Conservation (phyloP, 1,140 invertebrate species). For the Pentalonia nigronervosa region DNA sequence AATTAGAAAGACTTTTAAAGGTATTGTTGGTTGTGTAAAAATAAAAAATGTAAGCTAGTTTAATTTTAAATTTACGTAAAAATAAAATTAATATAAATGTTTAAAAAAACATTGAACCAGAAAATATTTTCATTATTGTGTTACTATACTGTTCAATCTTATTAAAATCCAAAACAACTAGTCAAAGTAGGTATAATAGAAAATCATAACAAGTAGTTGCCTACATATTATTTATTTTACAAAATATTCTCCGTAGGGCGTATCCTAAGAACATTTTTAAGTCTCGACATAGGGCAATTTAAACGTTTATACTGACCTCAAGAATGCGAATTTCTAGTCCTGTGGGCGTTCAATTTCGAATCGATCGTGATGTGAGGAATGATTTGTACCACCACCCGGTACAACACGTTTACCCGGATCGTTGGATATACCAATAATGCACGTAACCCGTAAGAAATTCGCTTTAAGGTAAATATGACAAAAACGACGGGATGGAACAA, state of each 20-base stretch:
- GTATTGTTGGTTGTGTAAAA: neutral
- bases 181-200: neutral
- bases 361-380: neutral
- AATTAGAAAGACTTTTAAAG: neutral
- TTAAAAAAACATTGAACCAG: neutral
- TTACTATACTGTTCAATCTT: neutral
- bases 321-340: neutral
- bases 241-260: neutral
- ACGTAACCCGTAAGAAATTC: neutral
- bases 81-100: neutral
- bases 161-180: neutral
- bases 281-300: neutral
- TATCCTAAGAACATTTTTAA: no score
- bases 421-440: neutral
- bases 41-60: neutral
- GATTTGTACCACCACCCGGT: neutral
- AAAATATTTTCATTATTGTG: neutral
- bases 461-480: neutral
- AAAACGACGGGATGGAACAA: neutral
- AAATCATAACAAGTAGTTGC: neutral
- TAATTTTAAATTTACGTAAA: neutral
- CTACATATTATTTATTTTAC: neutral
- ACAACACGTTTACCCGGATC: neutral
- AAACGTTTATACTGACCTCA: neutral
- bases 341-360: neutral